Base-by-base conservation (phyloP, 2,888 invertebrate genomes). In the Ennomos erosarius region DNA sequence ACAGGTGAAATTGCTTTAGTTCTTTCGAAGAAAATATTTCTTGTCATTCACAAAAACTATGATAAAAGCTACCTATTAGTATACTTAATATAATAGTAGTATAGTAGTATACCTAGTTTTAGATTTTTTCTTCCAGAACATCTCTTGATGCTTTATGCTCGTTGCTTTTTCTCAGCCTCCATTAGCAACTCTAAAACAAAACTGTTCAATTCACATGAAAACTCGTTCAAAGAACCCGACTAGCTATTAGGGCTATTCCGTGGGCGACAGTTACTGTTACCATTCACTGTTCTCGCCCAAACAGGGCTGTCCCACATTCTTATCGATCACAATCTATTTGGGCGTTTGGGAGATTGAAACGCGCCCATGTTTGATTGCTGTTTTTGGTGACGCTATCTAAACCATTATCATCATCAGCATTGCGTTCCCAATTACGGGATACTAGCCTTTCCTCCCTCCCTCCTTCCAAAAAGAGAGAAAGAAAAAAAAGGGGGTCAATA, bases 231-330 rank as follows among this genome's bases (percentile, higher is more conserved):
- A 43, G 26, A 43, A 46, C 35, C 53, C 38, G 53, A 45, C 47
- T 33, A 16, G 55, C 42, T 42, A 43, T 58, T 58, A 58, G 57
- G 57, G 57, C 57, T 33, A 33, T 3, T 1, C 33, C 43, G 57
- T 58, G 57, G 57, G 57, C n/a, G 9, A 45, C 49, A 50, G 44
- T 43, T 43, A 55, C 44, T 44, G 45, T 39, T 38, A 44, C 44
- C 36, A 45, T 45, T 47, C 38, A 40, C 42, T 56, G 50, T 46
- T 26, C 3, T 26, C 39, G 9, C 36, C 58, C 59, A 55, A 55
- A 55, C 51, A 59, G 54, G 55, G 59, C 34, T 42, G 59, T n/a
- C 55, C 59, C 12, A 51, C 46, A 55, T 59, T 55, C 37, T 42
- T 55, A 59, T 59, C 59, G 50, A 55, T 37, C 54, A 33, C 44